A percentile compares a stretch with the other conserved stretches of the same genome.
phyloP scores from a whole-genome alignment of 2,113 vertebrate genomes.

The Archocentrus centrarchus region DNA sequence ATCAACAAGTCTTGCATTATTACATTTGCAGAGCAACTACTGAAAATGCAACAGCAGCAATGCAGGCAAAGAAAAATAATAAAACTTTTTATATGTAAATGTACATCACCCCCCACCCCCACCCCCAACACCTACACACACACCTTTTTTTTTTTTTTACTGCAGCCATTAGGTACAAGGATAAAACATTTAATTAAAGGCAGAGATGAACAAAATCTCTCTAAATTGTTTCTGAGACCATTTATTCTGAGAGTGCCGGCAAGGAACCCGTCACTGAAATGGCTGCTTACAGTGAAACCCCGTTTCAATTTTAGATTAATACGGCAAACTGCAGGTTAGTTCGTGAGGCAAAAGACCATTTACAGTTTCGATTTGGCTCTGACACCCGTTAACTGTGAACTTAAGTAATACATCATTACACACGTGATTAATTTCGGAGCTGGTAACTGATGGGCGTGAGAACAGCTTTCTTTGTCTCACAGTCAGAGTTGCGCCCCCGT shows the following conservation, averaged over 20 bases:
- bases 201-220: slow-evolving; percentile 23
- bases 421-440: neutral
- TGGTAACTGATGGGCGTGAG: slow-evolving; percentile 31
- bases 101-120: neutral
- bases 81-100: slow-evolving; percentile 1
- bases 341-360: slow-evolving; percentile 15
- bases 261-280: slow-evolving; percentile 6
- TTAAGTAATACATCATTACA: slow-evolving; percentile 23
- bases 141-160: neutral
- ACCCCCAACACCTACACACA: too few species aligned
- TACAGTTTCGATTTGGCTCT: slow-evolving; percentile 20
- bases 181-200: slow-evolving; percentile 31
- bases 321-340: slow-evolving; percentile 6
- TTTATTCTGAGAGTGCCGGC: slow-evolving; percentile 18
- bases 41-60: slow-evolving; percentile 26
- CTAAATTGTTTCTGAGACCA: slow-evolving; percentile 26
- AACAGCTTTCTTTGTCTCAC: neutral
- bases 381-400: slow-evolving; percentile 42
- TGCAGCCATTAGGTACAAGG: slow-evolving; percentile 23
- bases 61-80: slow-evolving; percentile 9
- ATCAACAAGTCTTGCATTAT: slow-evolving; percentile 64
- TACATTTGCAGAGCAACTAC: neutral
- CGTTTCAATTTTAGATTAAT: slow-evolving; percentile 26
- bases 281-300: slow-evolving; percentile 12
- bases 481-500: slow-evolving; percentile 15